These are phyloP conservation scores for Phataginus tetradactyla DNA, from an alignment of 2,797 vertebrate genomes.

Conservation along the genomic window DNA sequence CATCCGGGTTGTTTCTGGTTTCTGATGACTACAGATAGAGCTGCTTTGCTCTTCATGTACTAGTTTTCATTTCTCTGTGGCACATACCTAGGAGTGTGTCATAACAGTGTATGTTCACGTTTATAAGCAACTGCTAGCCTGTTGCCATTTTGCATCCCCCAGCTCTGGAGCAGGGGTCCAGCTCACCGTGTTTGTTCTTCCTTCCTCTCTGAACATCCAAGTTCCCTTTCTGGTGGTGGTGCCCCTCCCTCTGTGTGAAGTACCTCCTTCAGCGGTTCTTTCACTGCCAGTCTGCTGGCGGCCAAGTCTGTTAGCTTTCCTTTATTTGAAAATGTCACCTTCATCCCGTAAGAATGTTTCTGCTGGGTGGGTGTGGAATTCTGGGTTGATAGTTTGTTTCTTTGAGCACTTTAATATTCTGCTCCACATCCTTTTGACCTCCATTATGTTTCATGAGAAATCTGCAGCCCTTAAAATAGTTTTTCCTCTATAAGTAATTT, in stretches of 20 bases:
- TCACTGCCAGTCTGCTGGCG: background rate
- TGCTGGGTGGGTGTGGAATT: background rate
- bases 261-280: background rate
- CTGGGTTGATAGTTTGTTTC: background rate
- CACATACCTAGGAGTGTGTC: background rate
- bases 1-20: background rate
- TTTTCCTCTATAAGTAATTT: background rate
- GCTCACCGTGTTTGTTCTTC: background rate
- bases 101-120: background rate
- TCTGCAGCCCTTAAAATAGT: background rate
- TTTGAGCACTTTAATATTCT: background rate
- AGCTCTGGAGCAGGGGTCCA: rapidly evolving
- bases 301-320: background rate
- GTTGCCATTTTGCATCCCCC: background rate
- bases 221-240: background rate
- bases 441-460: conserved; percentile 27
- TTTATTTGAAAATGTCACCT: background rate
- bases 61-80: background rate
- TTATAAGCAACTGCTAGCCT: background rate
- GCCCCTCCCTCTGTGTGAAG: background rate
- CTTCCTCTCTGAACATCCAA: background rate
- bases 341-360: background rate
- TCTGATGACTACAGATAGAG: background rate
- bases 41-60: background rate
- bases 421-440: background rate